These are phyloP conservation scores for Coracopsis vasa DNA, from an alignment of 2,113 vertebrate species.

Conservation along the genomic window DNA sequence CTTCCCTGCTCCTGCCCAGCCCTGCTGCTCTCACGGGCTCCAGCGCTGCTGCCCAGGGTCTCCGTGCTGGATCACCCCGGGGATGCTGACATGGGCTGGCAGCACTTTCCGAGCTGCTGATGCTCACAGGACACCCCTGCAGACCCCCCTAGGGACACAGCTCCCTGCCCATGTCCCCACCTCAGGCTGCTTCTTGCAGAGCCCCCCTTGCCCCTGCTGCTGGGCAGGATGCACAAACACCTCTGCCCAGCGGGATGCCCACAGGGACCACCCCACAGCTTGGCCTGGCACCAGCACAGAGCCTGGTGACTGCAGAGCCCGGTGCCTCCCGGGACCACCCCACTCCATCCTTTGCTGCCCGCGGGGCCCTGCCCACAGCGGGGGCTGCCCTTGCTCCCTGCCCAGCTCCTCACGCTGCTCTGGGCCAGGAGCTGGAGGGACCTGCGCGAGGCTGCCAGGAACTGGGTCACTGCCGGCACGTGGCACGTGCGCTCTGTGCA, in stretches of 20 bases:
- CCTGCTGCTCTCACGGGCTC: not conserved
- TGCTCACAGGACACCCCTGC: not conserved
- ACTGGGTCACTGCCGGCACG: not conserved
- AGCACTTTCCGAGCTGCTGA: accelerated
- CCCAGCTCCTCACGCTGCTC: not conserved
- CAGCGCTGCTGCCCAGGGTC: not conserved
- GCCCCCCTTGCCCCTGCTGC: accelerated
- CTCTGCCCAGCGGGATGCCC: not conserved
- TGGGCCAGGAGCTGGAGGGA: accelerated
- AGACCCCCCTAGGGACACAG: not conserved
- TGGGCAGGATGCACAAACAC: not conserved
- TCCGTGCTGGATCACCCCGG: not conserved
- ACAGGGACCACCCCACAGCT: not conserved
- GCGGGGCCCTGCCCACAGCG: accelerated
- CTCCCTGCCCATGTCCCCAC: accelerated
- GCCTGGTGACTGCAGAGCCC: not conserved
- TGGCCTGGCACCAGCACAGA: not conserved
- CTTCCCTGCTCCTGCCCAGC: not conserved
- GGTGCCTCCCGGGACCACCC: not conserved
- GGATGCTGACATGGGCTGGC: not conserved
- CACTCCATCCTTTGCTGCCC: accelerated
- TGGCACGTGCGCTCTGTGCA: not conserved
- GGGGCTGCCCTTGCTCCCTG: not conserved
- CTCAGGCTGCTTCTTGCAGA: accelerated
- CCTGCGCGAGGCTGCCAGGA: accelerated